Base-by-base conservation (phyloP, 2,113 vertebrate species). In the Irena cyanogastra region DNA sequence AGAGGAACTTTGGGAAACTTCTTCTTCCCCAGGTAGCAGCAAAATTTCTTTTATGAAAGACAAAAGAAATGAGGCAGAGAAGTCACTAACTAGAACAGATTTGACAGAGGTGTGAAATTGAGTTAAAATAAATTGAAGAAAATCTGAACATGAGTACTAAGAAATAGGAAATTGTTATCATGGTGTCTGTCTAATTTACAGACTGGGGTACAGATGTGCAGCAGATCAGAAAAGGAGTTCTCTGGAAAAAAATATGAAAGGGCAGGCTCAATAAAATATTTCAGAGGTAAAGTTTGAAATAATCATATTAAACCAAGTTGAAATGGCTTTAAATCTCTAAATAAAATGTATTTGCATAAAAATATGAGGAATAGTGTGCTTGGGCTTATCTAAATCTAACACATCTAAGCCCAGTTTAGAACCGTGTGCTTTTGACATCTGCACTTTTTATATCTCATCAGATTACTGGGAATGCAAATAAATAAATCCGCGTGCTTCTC, bases 81-180 rank as follows among this genome's bases (percentile, higher is more conserved):
- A 89, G 77, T 90, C 66, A 31, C 44, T 77, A 69, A 60, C 63
- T 61, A 68, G 63, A 94, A 92, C 37, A 72, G 79, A 86, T 88
- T 86, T 69, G 71, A 13, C 59, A 86, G 89, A 80, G 59, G 71
- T 53, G 77, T 83, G 59, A 72, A 95, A 93, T 33, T 80, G 70
- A 92, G 66, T 85, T 96, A 83, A 93, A 87, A 92, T 68, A 85
- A 95, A 90, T 86, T 30, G 66, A 90, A 86, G 88, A 57, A 80
- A 94, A 90, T 69, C 35, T 28, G 45, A 80, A 69, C 49, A 23
- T 8, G 66, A 88, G 57, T 65, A 14, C 7, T 44, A 72, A 90
- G 83, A 57, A 88, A 83, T 57, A 85, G 41, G 30, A 80, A 93
- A 83, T 76, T 59, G 30, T 83, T 86, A 93, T 45, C 47, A 2